phyloP scores from a whole-genome alignment of 2,888 invertebrate species.

The Sesamia inferens region DNA sequence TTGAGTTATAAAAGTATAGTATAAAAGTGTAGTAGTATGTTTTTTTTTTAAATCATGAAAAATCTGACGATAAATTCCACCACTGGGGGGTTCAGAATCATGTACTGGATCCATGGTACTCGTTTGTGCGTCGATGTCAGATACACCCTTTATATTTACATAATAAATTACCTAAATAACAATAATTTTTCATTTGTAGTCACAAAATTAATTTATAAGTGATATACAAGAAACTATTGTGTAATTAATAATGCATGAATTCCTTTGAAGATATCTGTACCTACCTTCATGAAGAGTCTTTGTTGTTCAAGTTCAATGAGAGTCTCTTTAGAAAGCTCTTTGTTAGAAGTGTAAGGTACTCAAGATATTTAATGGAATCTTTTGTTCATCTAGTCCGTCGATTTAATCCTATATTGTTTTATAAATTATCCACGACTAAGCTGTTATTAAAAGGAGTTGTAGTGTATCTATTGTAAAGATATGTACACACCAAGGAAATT shows the following conservation, averaged over 20 bases:
- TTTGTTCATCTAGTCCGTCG: slow-evolving; percentile 4
- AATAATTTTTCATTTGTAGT: background rate
- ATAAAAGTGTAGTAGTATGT: too few species aligned
- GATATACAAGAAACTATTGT: slow-evolving; percentile 18
- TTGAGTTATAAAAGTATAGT: too few species aligned
- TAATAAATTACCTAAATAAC: too few species aligned
- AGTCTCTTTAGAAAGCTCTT: slow-evolving; percentile 1
- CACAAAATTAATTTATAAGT: slow-evolving; percentile 5
- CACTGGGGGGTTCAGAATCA: too few species aligned
- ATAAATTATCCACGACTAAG: slow-evolving; percentile 3
- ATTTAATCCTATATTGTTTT: slow-evolving; percentile 11
- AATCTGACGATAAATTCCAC: too few species aligned
- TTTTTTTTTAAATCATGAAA: too few species aligned
- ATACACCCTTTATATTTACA: too few species aligned
- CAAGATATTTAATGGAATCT: slow-evolving; percentile 14
- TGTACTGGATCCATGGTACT: too few species aligned
- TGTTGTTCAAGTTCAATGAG: slow-evolving; percentile 43
- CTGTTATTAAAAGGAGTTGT: background rate
- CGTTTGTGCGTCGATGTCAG: too few species aligned
- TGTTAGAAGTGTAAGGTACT: slow-evolving; percentile 24
- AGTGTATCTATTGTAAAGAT: background rate
- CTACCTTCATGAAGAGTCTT: slow-evolving; percentile 1
- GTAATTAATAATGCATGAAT: slow-evolving; percentile 28
- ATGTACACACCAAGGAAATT: too few species aligned
- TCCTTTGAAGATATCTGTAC: slow-evolving; percentile 34